A percentile compares a stretch with the other conserved stretches of the same genome.
phyloP scores from a whole-genome alignment of 1,140 invertebrate genomes.

The Pectinophora gossypiella region DNA sequence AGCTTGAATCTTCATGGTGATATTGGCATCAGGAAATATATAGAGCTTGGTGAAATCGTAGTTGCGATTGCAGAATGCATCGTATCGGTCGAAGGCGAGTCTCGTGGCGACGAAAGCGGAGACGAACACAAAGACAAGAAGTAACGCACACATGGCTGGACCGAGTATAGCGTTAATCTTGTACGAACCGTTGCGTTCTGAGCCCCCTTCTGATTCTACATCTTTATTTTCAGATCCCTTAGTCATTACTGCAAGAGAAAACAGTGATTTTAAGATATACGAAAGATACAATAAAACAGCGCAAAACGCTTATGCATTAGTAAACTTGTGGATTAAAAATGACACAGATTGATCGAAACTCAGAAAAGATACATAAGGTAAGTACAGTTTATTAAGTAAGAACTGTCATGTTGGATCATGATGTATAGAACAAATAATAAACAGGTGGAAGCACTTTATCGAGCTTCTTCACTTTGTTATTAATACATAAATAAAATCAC shows the following conservation, averaged over 20 bases:
- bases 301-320: too few species aligned
- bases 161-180: background rate
- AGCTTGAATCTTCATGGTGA: constrained; percentile 8
- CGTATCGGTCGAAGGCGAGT: constrained; percentile 45
- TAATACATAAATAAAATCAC: too few species aligned
- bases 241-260: background rate
- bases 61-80: constrained; percentile 21
- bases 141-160: background rate
- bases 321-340: too few species aligned
- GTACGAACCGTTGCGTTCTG: background rate
- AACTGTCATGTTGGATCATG: too few species aligned
- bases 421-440: too few species aligned
- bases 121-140: background rate
- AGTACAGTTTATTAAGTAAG: too few species aligned
- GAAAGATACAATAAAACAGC: too few species aligned
- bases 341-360: too few species aligned
- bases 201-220: background rate
- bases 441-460: too few species aligned
- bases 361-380: too few species aligned
- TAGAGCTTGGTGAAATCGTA: constrained; percentile 32
- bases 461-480: too few species aligned
- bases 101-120: constrained; percentile 41
- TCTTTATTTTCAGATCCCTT: background rate
- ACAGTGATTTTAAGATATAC: too few species aligned
- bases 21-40: constrained; percentile 24